These are phyloP conservation scores for Myoxocephalus aenaeus DNA, from an alignment of 2,797 vertebrate genomes.

Conservation along the genomic window DNA sequence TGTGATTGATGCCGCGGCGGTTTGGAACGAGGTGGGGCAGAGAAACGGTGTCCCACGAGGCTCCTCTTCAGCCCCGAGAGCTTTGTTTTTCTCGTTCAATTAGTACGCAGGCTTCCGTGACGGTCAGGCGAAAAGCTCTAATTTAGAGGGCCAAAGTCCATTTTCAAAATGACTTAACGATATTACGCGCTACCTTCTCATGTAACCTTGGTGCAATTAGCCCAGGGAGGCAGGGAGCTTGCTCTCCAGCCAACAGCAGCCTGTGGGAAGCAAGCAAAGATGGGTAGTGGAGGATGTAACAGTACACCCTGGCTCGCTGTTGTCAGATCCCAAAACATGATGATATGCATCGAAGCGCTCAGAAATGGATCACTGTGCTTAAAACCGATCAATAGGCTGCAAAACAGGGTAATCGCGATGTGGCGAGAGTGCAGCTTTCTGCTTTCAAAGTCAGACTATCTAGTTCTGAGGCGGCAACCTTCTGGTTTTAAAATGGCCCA, in stretches of 20 bases:
- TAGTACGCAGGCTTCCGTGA: background rate
- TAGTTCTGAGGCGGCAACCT: no score
- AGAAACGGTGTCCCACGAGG: background rate
- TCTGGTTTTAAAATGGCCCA: no score
- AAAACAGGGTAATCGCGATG: background rate
- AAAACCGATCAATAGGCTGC: background rate
- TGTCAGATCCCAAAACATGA: background rate
- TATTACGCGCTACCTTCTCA: no score
- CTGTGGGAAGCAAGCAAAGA: background rate
- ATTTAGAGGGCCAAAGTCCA: background rate
- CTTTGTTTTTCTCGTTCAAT: background rate
- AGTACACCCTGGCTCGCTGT: background rate
- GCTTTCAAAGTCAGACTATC: background rate
- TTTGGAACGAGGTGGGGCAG: background rate
- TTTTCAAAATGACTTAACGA: background rate
- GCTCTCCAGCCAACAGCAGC: background rate
- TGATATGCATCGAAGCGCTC: background rate
- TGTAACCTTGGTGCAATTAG: no score
- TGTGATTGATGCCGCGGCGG: slow-evolving; percentile 13
- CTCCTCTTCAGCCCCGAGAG: background rate
- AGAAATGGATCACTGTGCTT: slow-evolving; percentile 6
- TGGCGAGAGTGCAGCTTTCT: background rate
- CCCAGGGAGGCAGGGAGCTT: background rate
- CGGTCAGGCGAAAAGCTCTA: background rate
- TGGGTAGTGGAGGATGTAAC: background rate